A percentile compares a stretch with the other conserved stretches of the same genome.
These are phyloP conservation scores for Sicus ferrugineus DNA, from an alignment of 2,888 invertebrate genomes.

Conservation along the genomic window DNA sequence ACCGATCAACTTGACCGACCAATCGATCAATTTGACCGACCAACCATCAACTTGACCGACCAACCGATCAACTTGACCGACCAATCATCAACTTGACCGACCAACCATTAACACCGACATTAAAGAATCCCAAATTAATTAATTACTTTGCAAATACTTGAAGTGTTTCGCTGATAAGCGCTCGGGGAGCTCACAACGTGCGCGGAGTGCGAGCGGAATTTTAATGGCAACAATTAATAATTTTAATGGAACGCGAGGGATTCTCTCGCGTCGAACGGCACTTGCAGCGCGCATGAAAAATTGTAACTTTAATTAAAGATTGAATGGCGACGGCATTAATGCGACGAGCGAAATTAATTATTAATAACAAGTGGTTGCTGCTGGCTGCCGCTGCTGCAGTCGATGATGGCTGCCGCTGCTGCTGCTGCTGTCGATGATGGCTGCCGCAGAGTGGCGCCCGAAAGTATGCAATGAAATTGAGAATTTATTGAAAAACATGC, in stretches of 20 bases:
- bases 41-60: too few species aligned
- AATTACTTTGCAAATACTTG: not conserved
- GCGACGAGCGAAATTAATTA: not conserved
- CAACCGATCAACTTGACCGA: too few species aligned
- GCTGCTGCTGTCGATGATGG: not conserved
- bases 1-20: too few species aligned
- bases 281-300: not conserved
- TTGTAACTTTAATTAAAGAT: not conserved
- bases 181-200: not conserved
- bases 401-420: not conserved
- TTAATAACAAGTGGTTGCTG: not conserved
- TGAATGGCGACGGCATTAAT: not conserved
- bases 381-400: not conserved
- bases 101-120: not conserved
- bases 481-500: conserved; percentile 1
- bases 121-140: not conserved
- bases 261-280: not conserved
- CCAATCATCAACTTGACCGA: too few species aligned
- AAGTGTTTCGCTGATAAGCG: not conserved
- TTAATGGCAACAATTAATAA: conserved; percentile 7
- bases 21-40: too few species aligned
- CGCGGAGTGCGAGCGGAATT: not conserved
- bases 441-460: not conserved
- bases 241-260: not conserved
- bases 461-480: not conserved